A percentile compares a stretch with the other conserved stretches of the same genome.
Conservation (phyloP, 2,113 vertebrate genomes). For the Ceyx margarethae region DNA sequence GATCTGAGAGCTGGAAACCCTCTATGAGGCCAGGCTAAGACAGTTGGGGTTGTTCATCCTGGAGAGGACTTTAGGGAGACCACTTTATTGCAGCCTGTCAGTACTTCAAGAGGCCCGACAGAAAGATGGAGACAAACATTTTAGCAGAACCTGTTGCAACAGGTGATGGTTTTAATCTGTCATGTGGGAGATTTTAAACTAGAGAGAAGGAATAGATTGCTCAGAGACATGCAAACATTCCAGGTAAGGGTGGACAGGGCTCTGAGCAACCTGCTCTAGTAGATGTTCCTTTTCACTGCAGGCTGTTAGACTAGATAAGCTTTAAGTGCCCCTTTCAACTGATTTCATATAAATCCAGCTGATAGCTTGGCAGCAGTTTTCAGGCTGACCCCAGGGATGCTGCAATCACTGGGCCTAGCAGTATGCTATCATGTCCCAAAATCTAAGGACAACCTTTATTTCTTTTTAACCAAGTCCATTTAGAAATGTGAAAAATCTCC, state of each 20-base stretch:
- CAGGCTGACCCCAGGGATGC: neutral
- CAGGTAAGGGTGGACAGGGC: neutral
- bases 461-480: neutral
- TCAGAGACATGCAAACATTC: neutral
- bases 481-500: neutral
- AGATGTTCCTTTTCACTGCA: neutral
- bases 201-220: neutral
- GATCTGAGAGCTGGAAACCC: too few species aligned
- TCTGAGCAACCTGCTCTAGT: neutral
- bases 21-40: too few species aligned
- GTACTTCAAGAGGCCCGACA: too few species aligned
- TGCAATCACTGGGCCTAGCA: neutral
- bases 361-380: neutral
- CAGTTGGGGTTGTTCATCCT: too few species aligned
- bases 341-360: neutral
- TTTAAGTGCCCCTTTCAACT: too few species aligned
- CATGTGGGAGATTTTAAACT: neutral
- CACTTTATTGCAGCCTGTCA: neutral
- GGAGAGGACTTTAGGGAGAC: neutral
- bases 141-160: neutral
- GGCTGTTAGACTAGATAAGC: too few species aligned
- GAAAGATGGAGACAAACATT: neutral
- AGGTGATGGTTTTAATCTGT: neutral
- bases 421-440: accelerated
- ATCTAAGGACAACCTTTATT: neutral